Base-by-base conservation (phyloP, 2,113 vertebrate genomes). In the Rhabdornis inornatus region DNA sequence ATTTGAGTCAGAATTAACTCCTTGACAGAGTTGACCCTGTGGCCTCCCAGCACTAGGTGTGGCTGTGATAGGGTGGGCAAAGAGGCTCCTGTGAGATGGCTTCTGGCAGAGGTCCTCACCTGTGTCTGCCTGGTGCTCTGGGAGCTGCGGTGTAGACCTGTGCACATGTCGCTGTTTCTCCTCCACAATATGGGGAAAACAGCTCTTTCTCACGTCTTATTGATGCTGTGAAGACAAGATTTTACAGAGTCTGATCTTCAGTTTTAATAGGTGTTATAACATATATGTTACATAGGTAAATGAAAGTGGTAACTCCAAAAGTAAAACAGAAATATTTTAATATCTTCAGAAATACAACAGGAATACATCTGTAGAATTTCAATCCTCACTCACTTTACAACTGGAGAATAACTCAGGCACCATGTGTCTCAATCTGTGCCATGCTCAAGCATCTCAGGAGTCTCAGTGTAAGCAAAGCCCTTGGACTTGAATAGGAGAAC, bases 1-100 rank as follows among this genome's bases (percentile, higher is more conserved):
- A 92, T 90, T 92, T 88, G 52, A 76, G 45, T 27, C 47, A 50
- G 50, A 83, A 79, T 92, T 85, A 85, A 93, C 66, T 92, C n/a
- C 40, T 83, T 69, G 40, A 30, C 45, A 65, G 79, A 90, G n/a
- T 0, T 72, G 61, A 37, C 49, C 1, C 1, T 12, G 56, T 56
- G 56, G 19, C 40, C 1, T 3, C 15, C 42, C 17, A 60, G 40
- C 27, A 35, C 13, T 20, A 12, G 49, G 7, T 13, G 65, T 68
- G 69, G 9, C 59, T 64, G 1, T 44, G 47, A 19, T 5, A 35
- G 31, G 18, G 13, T 1, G 1, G 27, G 11, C 14, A 83, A 25
- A 6, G 30, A 50, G 30, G 42, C 16, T 19, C 1, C 1, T 24
- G 30, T 18, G n/a, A 53, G 44, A 42, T 7, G 31, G 4, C 10